phyloP scores from a whole-genome alignment of 2,888 invertebrate genomes.

The Protonemura montana region DNA sequence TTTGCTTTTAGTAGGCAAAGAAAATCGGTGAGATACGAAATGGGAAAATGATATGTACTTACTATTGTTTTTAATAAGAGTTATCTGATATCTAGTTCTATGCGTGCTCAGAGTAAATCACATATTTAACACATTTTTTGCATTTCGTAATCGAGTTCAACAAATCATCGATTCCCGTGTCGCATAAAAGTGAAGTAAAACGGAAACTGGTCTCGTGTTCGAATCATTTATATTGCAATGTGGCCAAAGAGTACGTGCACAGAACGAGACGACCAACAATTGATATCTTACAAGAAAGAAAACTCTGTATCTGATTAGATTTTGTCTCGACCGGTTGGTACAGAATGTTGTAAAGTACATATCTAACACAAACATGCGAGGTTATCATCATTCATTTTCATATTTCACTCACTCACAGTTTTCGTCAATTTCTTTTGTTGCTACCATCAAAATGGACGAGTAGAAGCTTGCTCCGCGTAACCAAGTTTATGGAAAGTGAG shows the following conservation, averaged over 20 bases:
- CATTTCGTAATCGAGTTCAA: neutral
- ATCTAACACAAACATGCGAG: too few relatives aligned
- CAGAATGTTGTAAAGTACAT: too few relatives aligned
- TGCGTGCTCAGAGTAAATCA: neutral
- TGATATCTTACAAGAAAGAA: neutral
- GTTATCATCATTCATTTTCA: neutral
- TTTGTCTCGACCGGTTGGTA: too few relatives aligned
- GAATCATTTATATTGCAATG: neutral
- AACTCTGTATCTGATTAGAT: too few relatives aligned
- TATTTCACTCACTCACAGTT: neutral
- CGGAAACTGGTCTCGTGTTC: neutral
- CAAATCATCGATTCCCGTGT: neutral
- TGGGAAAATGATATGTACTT: neutral
- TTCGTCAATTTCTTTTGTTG: constrained; percentile 32
- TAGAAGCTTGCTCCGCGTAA: constrained; percentile 22
- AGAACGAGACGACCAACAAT: neutral
- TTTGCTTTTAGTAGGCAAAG: neutral
- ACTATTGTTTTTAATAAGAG: neutral
- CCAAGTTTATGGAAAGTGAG: constrained; percentile 44
- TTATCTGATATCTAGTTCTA: neutral
- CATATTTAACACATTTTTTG: neutral
- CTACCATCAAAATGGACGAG: constrained; percentile 30
- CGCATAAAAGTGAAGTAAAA: neutral
- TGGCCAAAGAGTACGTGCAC: neutral
- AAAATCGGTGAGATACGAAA: neutral